These are phyloP conservation scores for Garra rufa DNA, from an alignment of 2,113 vertebrate genomes.

Conservation along the genomic window DNA sequence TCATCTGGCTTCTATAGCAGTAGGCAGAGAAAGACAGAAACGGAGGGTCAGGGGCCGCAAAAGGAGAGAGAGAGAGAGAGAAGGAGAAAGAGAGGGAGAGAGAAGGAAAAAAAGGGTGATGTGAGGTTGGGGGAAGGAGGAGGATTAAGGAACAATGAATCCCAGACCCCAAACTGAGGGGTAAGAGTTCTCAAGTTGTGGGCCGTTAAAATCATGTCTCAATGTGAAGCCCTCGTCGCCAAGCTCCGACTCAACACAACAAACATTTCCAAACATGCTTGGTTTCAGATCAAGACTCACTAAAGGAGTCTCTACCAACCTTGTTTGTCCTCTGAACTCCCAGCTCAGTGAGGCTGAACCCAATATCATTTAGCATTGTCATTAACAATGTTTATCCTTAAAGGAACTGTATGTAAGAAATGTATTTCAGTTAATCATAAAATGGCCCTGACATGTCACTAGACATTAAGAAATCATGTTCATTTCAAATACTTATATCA, in stretches of 20 bases:
- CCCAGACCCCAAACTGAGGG: conserved; percentile 53
- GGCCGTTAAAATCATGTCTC: conserved; percentile 18
- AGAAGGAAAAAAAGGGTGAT: conserved; percentile 22
- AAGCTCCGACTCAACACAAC: neutral
- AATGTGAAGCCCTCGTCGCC: neutral
- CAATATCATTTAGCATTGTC: neutral
- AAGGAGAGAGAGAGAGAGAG: conserved; percentile 30
- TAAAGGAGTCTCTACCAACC: neutral
- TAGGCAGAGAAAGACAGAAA: conserved; percentile 29
- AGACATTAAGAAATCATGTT: too few species aligned
- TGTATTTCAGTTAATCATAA: too few species aligned
- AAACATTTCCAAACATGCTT: neutral
- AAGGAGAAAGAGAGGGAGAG: neutral
- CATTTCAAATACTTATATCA: too few species aligned
- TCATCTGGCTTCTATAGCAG: conserved; percentile 53
- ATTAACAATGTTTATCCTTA: neutral
- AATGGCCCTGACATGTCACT: too few species aligned
- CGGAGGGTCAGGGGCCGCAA: conserved; percentile 45
- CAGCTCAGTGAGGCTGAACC: neutral
- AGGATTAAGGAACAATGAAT: conserved; percentile 64
- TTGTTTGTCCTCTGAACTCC: neutral
- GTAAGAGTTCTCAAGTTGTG: conserved; percentile 54
- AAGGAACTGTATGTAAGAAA: too few species aligned
- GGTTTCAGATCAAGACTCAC: conserved; percentile 2
- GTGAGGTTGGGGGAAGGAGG: conserved; percentile 48